Percentiles rank a stretch among this genome's conserved stretches.
phyloP scores from a whole-genome alignment of 2,113 vertebrate species.

The Xyliphius kryptos region DNA sequence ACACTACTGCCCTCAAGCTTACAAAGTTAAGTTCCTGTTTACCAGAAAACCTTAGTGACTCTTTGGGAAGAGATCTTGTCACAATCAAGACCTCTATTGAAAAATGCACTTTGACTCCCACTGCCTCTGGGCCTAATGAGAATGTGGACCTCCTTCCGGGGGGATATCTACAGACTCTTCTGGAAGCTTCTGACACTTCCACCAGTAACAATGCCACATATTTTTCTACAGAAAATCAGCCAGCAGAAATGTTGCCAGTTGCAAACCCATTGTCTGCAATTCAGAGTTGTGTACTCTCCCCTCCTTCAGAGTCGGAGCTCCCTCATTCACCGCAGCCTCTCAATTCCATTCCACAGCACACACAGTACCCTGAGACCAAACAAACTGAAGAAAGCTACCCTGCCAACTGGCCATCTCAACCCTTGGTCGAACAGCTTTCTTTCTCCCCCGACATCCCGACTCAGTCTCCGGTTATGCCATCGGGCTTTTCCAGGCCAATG shows the following conservation, averaged over 20 bases:
- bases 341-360: slow-evolving; percentile 60
- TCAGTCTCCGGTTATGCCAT: slow-evolving; percentile 41
- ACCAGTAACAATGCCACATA: slow-evolving; percentile 76
- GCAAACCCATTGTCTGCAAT: slow-evolving; percentile 73
- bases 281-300: slow-evolving; percentile 87
- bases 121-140: slow-evolving; percentile 62
- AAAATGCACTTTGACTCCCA: slow-evolving; percentile 41
- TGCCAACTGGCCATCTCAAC: slow-evolving; percentile 38
- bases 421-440: slow-evolving; percentile 52
- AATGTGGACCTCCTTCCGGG: slow-evolving; percentile 90
- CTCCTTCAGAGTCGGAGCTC: slow-evolving; percentile 86
- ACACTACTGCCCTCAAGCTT: slow-evolving; percentile 75
- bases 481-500: slow-evolving; percentile 44
- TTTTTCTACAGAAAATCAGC: slow-evolving; percentile 77
- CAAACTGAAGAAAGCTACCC: slow-evolving; percentile 26
- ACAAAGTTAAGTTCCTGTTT: slow-evolving; percentile 31
- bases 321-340: slow-evolving; percentile 85
- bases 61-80: slow-evolving; percentile 24
- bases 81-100: slow-evolving; percentile 33
- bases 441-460: slow-evolving; percentile 44
- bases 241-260: slow-evolving; percentile 66
- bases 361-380: slow-evolving; percentile 27
- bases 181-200: slow-evolving; percentile 95
- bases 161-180: slow-evolving; percentile 94
- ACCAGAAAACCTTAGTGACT: slow-evolving; percentile 43